Percentiles rank a stretch among this genome's conserved stretches.
Evolutionary conservation across 2,113 vertebrate species (phyloP).

Genomic region (Sigmodon hispidus): DNA sequence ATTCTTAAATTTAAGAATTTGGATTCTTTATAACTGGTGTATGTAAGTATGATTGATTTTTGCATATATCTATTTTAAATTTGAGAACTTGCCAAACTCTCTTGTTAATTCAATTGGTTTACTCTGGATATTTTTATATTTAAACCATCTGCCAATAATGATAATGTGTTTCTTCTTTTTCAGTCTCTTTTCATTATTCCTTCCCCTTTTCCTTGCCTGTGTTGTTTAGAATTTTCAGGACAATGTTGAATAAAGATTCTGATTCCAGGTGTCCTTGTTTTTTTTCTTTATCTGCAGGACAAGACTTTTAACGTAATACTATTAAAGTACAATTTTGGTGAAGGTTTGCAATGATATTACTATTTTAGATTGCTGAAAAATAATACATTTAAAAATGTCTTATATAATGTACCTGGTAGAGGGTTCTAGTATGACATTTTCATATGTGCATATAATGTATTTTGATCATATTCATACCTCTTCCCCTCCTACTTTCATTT

Average conservation of each 20-base stretch:
- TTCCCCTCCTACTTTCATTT: background rate
- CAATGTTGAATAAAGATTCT: constrained; percentile 41
- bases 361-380: constrained; percentile 47
- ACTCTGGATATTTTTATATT: constrained; percentile 1
- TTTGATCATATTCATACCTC: background rate
- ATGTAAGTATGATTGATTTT: background rate
- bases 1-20: constrained; percentile 60
- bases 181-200: background rate
- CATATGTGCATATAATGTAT: background rate
- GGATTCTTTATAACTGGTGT: background rate
- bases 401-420: background rate
- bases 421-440: background rate
- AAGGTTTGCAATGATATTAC: constrained; percentile 13
- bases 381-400: background rate
- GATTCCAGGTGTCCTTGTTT: background rate
- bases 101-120: constrained; percentile 22
- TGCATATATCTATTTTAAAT: constrained; percentile 49
- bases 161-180: background rate
- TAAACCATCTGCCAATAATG: constrained; percentile 6
- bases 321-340: constrained; percentile 28
- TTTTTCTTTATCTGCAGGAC: constrained; percentile 49
- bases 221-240: background rate
- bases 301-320: constrained; percentile 53
- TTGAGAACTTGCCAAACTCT: constrained; percentile 11
- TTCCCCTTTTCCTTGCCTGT: background rate